Percentiles rank a stretch among this genome's conserved stretches.
Evolutionary conservation across 2,113 vertebrate species (phyloP).

Genomic region (Grantiella picta): DNA sequence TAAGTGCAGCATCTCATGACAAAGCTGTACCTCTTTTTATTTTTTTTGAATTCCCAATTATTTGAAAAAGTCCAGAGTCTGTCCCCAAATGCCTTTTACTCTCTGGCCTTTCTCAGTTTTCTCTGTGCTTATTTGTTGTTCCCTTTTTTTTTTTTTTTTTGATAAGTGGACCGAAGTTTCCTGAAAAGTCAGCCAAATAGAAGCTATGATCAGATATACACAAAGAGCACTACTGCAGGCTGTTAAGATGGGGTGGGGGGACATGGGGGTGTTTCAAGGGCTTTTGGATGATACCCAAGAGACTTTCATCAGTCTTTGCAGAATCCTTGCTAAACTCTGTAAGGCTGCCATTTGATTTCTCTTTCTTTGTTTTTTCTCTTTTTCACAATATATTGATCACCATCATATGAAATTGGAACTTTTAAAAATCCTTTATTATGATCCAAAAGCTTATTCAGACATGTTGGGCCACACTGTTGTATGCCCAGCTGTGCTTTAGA

Average conservation of each 20-base stretch:
- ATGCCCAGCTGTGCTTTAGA: neutral
- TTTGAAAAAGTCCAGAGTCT: neutral
- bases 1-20: neutral
- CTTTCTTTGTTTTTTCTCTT: neutral
- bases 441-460: neutral
- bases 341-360: neutral
- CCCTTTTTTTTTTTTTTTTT: neutral
- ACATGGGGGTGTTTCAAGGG: neutral
- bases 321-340: neutral
- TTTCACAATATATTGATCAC: neutral
- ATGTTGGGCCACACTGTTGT: neutral
- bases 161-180: neutral
- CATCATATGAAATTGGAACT: neutral
- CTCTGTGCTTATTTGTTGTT: neutral
- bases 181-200: neutral
- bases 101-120: neutral
- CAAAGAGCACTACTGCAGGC: neutral
- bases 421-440: neutral
- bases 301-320: neutral
- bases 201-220: neutral
- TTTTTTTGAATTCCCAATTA: neutral
- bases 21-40: neutral
- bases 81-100: neutral
- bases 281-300: neutral
- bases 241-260: neutral